Evolutionary conservation across 2,888 invertebrate genomes (phyloP).

Genomic region (Drosophila nr. medialis): DNA sequence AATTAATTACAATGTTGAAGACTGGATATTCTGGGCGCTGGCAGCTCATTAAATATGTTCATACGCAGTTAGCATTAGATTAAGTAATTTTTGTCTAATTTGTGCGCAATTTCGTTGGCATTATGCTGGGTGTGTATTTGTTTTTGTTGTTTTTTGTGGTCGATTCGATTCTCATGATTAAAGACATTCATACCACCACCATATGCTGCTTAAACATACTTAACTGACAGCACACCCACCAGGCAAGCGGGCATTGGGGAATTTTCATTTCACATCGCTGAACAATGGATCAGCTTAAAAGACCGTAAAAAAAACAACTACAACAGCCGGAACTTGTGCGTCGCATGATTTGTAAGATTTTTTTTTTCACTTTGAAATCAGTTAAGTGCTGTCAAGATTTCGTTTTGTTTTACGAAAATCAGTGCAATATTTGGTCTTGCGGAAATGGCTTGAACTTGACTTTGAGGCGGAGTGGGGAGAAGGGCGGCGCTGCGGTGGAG

Average conservation of each 20-base stretch:
- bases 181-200: slow-evolving; percentile 40
- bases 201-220: slow-evolving; percentile 26
- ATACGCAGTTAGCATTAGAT: slow-evolving; percentile 50
- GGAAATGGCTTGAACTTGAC: slow-evolving; percentile 73
- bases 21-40: slow-evolving; percentile 54
- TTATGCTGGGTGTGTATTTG: slow-evolving; percentile 45
- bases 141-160: background rate
- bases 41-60: slow-evolving; percentile 63
- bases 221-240: slow-evolving; percentile 58
- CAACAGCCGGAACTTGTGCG: slow-evolving; percentile 68
- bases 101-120: slow-evolving; percentile 23
- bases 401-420: slow-evolving; percentile 34
- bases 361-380: slow-evolving; percentile 11
- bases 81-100: slow-evolving; percentile 63
- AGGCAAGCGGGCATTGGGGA: slow-evolving; percentile 34
- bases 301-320: slow-evolving; percentile 38
- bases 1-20: slow-evolving; percentile 66
- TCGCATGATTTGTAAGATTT: slow-evolving; percentile 75
- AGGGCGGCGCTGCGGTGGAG: background rate
- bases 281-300: slow-evolving; percentile 63
- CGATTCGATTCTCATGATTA: slow-evolving; percentile 61
- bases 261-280: slow-evolving; percentile 62
- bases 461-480: slow-evolving; percentile 43
- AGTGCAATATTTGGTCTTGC: slow-evolving; percentile 53
- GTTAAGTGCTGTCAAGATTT: slow-evolving; percentile 44